phyloP scores from a whole-genome alignment of 35 echinoderm and acorn worm genomes.

The Eucidaris tribuloides region DNA sequence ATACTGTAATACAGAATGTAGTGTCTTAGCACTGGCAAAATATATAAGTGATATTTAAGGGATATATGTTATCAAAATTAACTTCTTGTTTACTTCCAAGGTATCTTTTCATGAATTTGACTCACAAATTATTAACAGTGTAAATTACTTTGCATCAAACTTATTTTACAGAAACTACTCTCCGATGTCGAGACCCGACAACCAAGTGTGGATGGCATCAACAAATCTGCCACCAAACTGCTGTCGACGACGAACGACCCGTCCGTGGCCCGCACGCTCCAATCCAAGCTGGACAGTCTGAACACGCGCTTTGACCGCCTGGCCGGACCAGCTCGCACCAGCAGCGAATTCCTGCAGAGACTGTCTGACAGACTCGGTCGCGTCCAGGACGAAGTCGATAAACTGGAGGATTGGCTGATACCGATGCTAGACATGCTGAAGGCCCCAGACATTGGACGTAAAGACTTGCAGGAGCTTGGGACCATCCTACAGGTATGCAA shows the following conservation, averaged over 20 bases:
- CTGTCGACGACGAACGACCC: constrained; percentile 69
- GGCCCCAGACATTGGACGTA: constrained; percentile 69
- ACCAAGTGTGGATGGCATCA: constrained; percentile 73
- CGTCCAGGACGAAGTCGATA: constrained; percentile 82
- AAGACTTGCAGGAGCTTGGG: constrained; percentile 75
- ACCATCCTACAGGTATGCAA: constrained; percentile 73
- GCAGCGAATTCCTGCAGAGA: constrained; percentile 63
- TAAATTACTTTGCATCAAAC: too few relatives aligned
- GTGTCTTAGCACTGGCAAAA: too few relatives aligned
- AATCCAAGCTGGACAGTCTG: constrained; percentile 74
- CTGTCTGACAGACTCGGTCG: constrained; percentile 64
- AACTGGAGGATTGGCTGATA: constrained; percentile 93
- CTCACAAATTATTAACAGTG: too few relatives aligned
- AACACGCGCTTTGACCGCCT: constrained; percentile 71
- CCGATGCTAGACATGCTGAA: constrained; percentile 75
- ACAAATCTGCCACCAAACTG: constrained; percentile 73
- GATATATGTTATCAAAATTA: too few relatives aligned
- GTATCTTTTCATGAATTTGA: too few relatives aligned
- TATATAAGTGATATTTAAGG: too few relatives aligned
- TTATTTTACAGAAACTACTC: constrained; percentile 53
- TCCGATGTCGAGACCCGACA: constrained; percentile 70
- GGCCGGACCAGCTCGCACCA: constrained; percentile 47
- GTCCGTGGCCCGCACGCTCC: constrained; percentile 62
- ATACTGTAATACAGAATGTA: too few relatives aligned
- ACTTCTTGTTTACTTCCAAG: too few relatives aligned